Conservation (phyloP, 2,888 invertebrate genomes). For the Rhogogaster chlorosoma region DNA sequence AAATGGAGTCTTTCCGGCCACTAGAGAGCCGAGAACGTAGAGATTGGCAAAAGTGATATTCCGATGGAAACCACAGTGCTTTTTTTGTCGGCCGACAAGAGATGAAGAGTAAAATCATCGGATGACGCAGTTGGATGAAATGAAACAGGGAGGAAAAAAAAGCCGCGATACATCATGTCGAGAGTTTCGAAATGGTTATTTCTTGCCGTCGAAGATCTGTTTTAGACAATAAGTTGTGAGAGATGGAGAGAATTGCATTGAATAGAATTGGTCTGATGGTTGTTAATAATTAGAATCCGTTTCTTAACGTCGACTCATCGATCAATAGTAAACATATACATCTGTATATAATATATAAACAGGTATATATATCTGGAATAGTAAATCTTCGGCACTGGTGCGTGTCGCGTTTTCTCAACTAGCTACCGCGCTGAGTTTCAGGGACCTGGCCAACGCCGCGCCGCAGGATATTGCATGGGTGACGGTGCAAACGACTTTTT, state of each 20-base stretch:
- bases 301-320: constrained; percentile 12
- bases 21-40: not conserved
- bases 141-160: not conserved
- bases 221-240: not conserved
- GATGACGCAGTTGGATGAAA: not conserved
- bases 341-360: not conserved
- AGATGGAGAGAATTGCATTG: not conserved
- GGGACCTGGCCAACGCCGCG: not conserved
- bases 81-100: not conserved
- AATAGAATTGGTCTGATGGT: not conserved
- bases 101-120: not conserved
- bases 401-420: constrained; percentile 30
- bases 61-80: not conserved
- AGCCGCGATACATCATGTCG: not conserved
- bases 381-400: not conserved
- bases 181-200: not conserved
- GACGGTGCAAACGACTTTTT: constrained; percentile 32
- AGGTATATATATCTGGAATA: not conserved
- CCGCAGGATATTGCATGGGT: constrained; percentile 39
- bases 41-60: not conserved
- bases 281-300: not conserved
- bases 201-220: not conserved
- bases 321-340: not conserved
- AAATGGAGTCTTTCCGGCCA: not conserved
- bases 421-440: not conserved